A percentile compares a stretch with the other conserved stretches of the same genome.
Conservation (phyloP, 2,888 invertebrate species). For the Lithosia quadra region DNA sequence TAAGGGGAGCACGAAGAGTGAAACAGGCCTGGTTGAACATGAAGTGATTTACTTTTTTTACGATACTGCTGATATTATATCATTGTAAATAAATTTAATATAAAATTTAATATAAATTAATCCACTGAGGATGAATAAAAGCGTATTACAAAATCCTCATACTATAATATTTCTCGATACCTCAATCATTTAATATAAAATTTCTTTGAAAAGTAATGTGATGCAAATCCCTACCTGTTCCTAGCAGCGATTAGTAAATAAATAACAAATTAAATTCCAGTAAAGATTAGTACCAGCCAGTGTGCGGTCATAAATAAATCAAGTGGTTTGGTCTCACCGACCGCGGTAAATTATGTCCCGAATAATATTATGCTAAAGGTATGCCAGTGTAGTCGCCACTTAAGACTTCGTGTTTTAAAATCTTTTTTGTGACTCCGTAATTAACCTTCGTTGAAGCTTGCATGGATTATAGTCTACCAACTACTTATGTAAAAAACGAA, state of each 20-base stretch:
- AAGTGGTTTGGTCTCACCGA: constrained; percentile 69
- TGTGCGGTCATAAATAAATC: constrained; percentile 83
- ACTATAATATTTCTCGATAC: not conserved
- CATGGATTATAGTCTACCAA: constrained; percentile 14
- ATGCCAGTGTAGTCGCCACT: constrained; percentile 53
- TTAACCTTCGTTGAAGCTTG: constrained; percentile 43
- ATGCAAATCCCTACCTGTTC: constrained; percentile 65
- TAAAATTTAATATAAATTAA: no score
- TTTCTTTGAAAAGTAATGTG: constrained; percentile 51
- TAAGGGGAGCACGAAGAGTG: not conserved
- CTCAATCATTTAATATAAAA: constrained; percentile 39
- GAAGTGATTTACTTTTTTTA: not conserved
- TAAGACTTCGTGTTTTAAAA: constrained; percentile 49
- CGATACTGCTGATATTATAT: not conserved
- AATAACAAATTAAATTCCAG: constrained; percentile 84
- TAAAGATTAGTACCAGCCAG: constrained; percentile 82
- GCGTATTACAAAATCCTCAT: not conserved
- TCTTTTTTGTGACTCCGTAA: constrained; percentile 56
- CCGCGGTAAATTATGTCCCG: constrained; percentile 81
- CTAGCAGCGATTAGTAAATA: constrained; percentile 77
- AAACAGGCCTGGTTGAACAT: not conserved
- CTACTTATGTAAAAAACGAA: not conserved
- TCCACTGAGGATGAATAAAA: not conserved
- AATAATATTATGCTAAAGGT: constrained; percentile 82
- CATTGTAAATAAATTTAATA: no score